Evolutionary conservation across 92 coral and sea anemone genomes (phyloP), one percentile per base, ranked within the genome.

Genomic region (Phenganax stokvisi): DNA sequence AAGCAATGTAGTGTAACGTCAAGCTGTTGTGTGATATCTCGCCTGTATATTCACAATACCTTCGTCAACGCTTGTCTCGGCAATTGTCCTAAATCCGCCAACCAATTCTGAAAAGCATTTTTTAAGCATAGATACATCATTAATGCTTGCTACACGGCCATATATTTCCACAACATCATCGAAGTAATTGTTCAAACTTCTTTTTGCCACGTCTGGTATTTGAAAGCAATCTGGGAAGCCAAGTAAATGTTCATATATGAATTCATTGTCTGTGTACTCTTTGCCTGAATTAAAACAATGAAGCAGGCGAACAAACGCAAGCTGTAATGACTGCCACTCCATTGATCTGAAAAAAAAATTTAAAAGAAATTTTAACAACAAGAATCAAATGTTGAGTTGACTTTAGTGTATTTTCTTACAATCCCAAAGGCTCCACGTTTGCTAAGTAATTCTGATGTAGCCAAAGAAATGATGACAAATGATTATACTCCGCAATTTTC

Each of bases 371-470:
- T 51, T 10, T 73, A 6, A 12, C 37, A 76, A 15, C 3, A 69
- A 9, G 30, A 9, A 69, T 3, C 1, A 30, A 20, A 8, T 69
- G 74, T 61, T 61, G 25, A 4, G 67, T 61, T 61, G 3, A 9
- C 7, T 61, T 70, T 8, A 31, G 54, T 51, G 12, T 29, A 74
- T 47, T 76, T 51, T 12, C 81, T 76, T 60, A 76, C 81, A 76
- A 58, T 76, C 9, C 54, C 9, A 1, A 12, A 10, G 70, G 37
- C 44, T 76, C 71, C 12, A 76, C 9, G 37, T 58, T 76, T 37
- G 69, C 56, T 53, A 79, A 30, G 27, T 51, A 63, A 64, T 65
- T 79, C 53, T 65, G 74, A 54, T 79, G 68, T 9, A 76, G 81
- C 81, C 81, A 76, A 3, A 76, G 67, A 15, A 76, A 59, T 6